These are phyloP conservation scores for Trachelipus rathkii DNA, from an alignment of 1,140 invertebrate genomes.

Conservation along the genomic window DNA sequence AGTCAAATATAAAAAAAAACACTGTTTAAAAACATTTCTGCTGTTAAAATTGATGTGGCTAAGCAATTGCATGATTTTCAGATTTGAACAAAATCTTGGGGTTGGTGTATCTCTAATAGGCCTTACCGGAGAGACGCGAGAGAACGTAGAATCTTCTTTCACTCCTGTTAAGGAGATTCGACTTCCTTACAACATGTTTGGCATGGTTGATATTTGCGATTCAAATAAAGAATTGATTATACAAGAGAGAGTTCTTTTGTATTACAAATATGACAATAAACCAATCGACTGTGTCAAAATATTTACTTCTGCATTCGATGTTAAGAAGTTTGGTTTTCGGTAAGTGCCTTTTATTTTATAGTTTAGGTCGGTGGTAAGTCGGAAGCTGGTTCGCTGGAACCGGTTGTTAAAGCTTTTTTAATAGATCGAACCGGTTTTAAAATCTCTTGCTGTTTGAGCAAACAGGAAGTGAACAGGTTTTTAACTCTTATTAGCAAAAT, in stretches of 20 bases:
- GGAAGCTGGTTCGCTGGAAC: too few relatives aligned
- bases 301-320: conserved; percentile 75
- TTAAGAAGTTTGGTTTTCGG: conserved; percentile 82
- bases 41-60: too few relatives aligned
- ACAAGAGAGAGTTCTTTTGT: conserved; percentile 84
- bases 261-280: conserved; percentile 95
- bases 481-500: too few relatives aligned
- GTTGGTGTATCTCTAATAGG: conserved; percentile 83
- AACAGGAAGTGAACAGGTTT: too few relatives aligned
- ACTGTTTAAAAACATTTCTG: too few relatives aligned
- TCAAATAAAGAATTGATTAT: conserved; percentile 84
- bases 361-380: too few relatives aligned
- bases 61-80: conserved; percentile 45
- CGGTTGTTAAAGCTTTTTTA: too few relatives aligned
- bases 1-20: too few relatives aligned
- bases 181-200: conserved; percentile 91
- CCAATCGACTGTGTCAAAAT: conserved; percentile 97
- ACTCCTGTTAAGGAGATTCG: conserved; percentile 74
- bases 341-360: conserved; percentile 45
- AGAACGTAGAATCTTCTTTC: conserved; percentile 80
- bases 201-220: conserved; percentile 92
- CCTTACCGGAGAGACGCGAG: conserved; percentile 85
- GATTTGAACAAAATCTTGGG: conserved; percentile 77
- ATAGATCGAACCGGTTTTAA: too few relatives aligned
- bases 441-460: too few relatives aligned